Conservation (phyloP, 2,113 vertebrate genomes). For the Mirounga angustirostris region DNA sequence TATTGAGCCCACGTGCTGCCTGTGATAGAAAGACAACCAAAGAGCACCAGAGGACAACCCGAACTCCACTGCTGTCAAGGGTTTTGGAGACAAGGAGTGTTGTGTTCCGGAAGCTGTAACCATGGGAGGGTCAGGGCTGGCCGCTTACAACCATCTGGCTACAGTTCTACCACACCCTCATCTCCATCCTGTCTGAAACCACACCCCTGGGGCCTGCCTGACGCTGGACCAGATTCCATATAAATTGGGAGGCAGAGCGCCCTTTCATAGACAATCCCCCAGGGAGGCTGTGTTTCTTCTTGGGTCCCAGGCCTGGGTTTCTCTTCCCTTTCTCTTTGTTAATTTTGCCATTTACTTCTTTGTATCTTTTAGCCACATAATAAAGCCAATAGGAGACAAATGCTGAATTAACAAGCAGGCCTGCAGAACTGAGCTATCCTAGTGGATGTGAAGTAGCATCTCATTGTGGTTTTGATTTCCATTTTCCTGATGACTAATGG, state of each 20-base stretch:
- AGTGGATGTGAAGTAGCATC: not conserved
- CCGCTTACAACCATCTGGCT: constrained; percentile 58
- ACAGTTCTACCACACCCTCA: constrained; percentile 52
- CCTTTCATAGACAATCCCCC: not conserved
- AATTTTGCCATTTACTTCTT: not conserved
- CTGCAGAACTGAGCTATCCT: not conserved
- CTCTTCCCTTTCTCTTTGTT: not conserved
- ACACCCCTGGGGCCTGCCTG: constrained; percentile 58
- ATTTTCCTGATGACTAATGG: not conserved
- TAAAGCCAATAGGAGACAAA: not conserved
- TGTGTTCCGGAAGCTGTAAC: constrained; percentile 36
- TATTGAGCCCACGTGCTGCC: not conserved
- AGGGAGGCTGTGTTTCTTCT: constrained; percentile 3
- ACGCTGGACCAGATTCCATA: not conserved
- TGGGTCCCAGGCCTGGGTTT: not conserved
- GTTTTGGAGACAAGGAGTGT: not conserved
- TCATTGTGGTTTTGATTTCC: not conserved
- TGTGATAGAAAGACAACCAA: not conserved
- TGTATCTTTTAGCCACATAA: not conserved
- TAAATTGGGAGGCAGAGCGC: not conserved
- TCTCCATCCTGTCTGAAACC: constrained; percentile 75
- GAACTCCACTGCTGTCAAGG: not conserved
- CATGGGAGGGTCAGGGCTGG: not conserved
- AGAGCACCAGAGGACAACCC: not conserved
- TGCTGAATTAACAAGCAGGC: not conserved